These are phyloP conservation scores for Nomada lathburiana DNA, from an alignment of 2,888 invertebrate species.

Conservation along the genomic window DNA sequence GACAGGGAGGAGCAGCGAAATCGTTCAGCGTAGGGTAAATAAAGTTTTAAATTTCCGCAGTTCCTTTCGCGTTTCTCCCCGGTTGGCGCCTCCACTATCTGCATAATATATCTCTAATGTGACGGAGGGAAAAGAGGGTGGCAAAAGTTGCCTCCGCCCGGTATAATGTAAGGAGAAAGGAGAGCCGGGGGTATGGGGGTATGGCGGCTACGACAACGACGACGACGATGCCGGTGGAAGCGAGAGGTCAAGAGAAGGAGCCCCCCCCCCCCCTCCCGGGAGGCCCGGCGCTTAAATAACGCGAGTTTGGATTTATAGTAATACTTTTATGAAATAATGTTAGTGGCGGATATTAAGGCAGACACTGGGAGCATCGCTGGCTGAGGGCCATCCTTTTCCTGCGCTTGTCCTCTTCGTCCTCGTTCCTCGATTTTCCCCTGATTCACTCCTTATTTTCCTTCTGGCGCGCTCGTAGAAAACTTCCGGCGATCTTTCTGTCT, in stretches of 20 bases:
- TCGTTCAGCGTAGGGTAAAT: constrained; percentile 79
- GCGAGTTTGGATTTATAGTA: constrained; percentile 84
- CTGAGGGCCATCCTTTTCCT: constrained; percentile 70
- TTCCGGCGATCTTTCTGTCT: constrained; percentile 55
- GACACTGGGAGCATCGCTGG: constrained; percentile 80
- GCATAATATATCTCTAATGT: constrained; percentile 81
- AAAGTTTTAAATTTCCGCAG: constrained; percentile 82
- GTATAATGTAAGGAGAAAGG: constrained; percentile 71
- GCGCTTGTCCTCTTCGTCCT: constrained; percentile 52
- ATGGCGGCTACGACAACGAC: constrained; percentile 33
- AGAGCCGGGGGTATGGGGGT: constrained; percentile 24
- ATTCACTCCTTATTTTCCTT: constrained; percentile 50
- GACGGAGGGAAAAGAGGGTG: constrained; percentile 76
- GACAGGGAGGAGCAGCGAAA: constrained; percentile 44
- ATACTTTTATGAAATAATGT: constrained; percentile 85
- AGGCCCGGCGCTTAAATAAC: constrained; percentile 82
- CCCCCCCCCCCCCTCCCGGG: constrained; percentile 53
- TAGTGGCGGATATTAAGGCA: constrained; percentile 84
- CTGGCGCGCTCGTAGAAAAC: constrained; percentile 54
- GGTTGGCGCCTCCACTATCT: constrained; percentile 75
- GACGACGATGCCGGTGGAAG: constrained; percentile 44
- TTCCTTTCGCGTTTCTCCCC: constrained; percentile 65
- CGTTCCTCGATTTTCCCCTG: constrained; percentile 21
- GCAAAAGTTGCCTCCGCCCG: constrained; percentile 76
- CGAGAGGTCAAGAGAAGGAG: constrained; percentile 37